A percentile compares a stretch with the other conserved stretches of the same genome.
These are phyloP conservation scores for Chesias legatella DNA, from an alignment of 2,888 invertebrate species.

Conservation along the genomic window DNA sequence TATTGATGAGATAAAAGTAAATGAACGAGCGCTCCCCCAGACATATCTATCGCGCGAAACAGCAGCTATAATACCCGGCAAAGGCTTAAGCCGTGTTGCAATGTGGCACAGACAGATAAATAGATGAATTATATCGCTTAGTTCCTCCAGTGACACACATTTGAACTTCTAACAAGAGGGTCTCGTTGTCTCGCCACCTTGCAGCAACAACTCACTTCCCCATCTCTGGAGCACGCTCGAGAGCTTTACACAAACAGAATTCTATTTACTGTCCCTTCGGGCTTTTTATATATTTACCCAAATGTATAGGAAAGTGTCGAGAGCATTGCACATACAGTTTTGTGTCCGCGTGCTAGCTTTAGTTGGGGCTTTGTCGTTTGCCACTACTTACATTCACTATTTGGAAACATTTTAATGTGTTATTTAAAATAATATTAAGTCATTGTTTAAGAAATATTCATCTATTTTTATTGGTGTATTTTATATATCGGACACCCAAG, in stretches of 20 bases:
- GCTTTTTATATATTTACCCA: slow-evolving; percentile 30
- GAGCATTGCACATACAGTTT: slow-evolving; percentile 41
- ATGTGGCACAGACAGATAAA: too few relatives aligned
- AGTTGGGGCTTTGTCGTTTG: slow-evolving; percentile 4
- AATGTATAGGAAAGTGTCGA: slow-evolving; percentile 37
- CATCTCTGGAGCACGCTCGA: slow-evolving; percentile 35
- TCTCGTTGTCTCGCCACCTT: slow-evolving; percentile 17
- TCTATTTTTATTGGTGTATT: too few relatives aligned
- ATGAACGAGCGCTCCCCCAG: too few relatives aligned
- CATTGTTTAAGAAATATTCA: too few relatives aligned
- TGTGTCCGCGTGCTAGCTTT: slow-evolving; percentile 20
- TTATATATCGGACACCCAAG: too few relatives aligned
- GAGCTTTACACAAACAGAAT: slow-evolving; percentile 43
- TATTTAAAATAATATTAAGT: too few relatives aligned
- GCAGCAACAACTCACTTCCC: slow-evolving; percentile 30
- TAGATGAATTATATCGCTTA: too few relatives aligned
- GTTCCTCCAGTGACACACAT: slow-evolving; percentile 23
- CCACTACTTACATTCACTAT: background rate
- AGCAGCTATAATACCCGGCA: too few relatives aligned
- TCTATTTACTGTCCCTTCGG: slow-evolving; percentile 43
- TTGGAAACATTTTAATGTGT: too few relatives aligned
- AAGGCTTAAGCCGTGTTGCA: too few relatives aligned
- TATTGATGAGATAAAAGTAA: too few relatives aligned
- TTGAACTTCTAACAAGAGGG: slow-evolving; percentile 19
- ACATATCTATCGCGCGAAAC: too few relatives aligned